Evolutionary conservation across 2,113 vertebrate species (phyloP).

Genomic region (Panthera tigris): DNA sequence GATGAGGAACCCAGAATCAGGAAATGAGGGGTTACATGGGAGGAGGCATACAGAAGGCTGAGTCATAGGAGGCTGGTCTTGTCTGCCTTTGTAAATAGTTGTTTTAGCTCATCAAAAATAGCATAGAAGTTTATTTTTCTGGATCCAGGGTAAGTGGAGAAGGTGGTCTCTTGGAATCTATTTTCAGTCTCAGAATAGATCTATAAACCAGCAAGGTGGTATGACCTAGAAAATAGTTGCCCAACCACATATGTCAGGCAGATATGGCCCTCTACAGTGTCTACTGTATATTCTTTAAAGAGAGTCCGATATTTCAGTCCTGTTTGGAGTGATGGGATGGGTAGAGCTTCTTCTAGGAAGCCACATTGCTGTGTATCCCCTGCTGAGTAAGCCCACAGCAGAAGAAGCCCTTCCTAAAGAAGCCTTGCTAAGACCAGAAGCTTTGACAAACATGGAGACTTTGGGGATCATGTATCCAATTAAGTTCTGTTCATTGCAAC

Average conservation of each 20-base stretch:
- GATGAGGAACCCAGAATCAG: not conserved
- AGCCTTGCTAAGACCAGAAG: not conserved
- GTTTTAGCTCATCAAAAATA: not conserved
- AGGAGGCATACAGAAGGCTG: not conserved
- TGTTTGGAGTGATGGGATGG: not conserved
- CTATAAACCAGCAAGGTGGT: not conserved
- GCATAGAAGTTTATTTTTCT: not conserved
- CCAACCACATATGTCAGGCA: not conserved
- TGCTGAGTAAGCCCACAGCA: not conserved
- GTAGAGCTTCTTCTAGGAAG: not conserved
- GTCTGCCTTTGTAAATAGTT: not conserved
- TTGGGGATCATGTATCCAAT: not conserved
- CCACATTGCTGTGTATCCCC: not conserved
- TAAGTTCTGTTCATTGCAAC: not conserved
- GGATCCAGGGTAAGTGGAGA: not conserved
- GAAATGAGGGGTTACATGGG: not conserved
- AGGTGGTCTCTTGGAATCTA: not conserved
- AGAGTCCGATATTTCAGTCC: not conserved
- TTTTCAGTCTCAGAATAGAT: conserved; percentile 13
- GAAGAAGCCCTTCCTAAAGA: not conserved
- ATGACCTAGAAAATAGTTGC: not conserved
- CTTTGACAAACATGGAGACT: rapidly evolving
- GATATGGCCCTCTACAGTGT: not conserved
- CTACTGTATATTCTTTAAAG: not conserved
- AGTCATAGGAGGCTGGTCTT: not conserved